Base-by-base conservation (phyloP, 2,113 vertebrate genomes). In the Calyptommatus sinebrachiatus region DNA sequence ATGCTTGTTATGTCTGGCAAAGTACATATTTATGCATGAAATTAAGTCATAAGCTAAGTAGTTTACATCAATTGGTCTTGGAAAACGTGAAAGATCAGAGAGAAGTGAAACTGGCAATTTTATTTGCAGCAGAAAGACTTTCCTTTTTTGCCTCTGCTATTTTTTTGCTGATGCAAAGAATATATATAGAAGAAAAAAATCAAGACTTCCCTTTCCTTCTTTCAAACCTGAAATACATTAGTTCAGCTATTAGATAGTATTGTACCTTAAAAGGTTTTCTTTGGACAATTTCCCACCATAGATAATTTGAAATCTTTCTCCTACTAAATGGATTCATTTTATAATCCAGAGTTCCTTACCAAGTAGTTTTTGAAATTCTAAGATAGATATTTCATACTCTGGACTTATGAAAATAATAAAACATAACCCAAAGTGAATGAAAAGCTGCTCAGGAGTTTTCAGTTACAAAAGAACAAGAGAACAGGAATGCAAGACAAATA, bases 21-120 rank as follows among this genome's bases (percentile, higher is more conserved):
- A 87, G 88, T 86, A 79, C 82, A 63, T 81, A 93, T 88, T 89
- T 88, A 80, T 88, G 91, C 92, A 90, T 93, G 93, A 94, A 93
- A 92, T 89, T 86, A 90, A 95, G 86, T 88, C 86, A 91, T 89
- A 88, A 89, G 77, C 91, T 28, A 88, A 88, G 86, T 89, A 88
- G 91, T 93, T 91, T 91, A 87, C 94, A 94, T 94, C 93, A 94
- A 93, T 92, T 94, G 93, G 91, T 94, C 91, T 83, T 92, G 90
- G 86, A 88, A 86, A 88, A 91, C 91, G 87, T 80, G 87, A 87
- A 89, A 87, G 28, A 35, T 94, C 92, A 77, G 86, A 88, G 84
- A 48, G 86, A 84, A 84, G 84, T 80, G 57, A 79, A 74, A 86
- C 89, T 91, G 84, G 91, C 92, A 90, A 78, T 80, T 86, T 73